These are phyloP conservation scores for Chrysochloris asiatica DNA, from an alignment of 2,113 vertebrate species.

Conservation along the genomic window DNA sequence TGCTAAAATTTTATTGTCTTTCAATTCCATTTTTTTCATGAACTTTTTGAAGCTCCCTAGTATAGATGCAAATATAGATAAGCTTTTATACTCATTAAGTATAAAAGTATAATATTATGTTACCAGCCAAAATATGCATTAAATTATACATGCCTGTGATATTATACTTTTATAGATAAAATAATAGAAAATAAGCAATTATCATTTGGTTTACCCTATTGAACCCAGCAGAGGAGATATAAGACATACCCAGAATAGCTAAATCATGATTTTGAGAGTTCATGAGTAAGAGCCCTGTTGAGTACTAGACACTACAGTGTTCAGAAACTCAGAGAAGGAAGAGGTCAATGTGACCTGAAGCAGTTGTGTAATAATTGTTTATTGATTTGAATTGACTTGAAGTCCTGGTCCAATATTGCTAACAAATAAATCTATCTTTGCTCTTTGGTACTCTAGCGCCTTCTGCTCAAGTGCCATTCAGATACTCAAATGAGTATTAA, in stretches of 20 bases:
- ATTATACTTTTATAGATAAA: too few species aligned
- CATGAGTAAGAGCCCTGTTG: neutral
- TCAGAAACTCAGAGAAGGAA: slow-evolving; percentile 17
- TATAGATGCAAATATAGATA: too few species aligned
- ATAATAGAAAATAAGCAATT: neutral
- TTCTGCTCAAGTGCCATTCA: neutral
- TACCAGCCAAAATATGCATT: too few species aligned
- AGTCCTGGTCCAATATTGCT: slow-evolving; percentile 45
- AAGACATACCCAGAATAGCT: neutral
- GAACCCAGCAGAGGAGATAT: neutral
- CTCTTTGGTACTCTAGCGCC: neutral
- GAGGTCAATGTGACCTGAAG: neutral
- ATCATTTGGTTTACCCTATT: neutral
- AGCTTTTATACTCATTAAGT: too few species aligned
- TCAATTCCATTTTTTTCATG: too few species aligned
- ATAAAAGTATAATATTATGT: too few species aligned
- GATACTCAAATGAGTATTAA: neutral
- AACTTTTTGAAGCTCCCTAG: too few species aligned
- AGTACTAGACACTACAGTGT: neutral
- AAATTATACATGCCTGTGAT: too few species aligned
- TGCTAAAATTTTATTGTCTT: too few species aligned
- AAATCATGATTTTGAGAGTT: neutral
- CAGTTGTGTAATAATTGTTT: slow-evolving; percentile 25
- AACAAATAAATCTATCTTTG: slow-evolving; percentile 28
- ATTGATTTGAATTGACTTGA: slow-evolving; percentile 32